These are phyloP conservation scores for Podocnemis expansa DNA, from an alignment of 2,113 vertebrate genomes.

Conservation along the genomic window DNA sequence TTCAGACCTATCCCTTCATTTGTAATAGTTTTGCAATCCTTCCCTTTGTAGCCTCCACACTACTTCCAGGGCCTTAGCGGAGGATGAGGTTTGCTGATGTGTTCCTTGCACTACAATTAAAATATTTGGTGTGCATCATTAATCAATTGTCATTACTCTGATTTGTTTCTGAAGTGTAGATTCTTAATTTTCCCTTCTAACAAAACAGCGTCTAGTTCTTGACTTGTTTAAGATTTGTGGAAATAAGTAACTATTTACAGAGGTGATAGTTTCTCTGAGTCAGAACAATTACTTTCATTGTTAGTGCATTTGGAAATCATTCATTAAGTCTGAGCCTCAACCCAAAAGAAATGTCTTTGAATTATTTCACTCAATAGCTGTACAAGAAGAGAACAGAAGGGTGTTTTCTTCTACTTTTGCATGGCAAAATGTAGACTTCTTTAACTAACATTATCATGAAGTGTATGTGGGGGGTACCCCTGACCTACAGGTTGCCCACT, in stretches of 20 bases:
- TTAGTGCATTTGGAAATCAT: background rate
- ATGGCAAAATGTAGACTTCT: background rate
- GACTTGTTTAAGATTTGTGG: too few species aligned
- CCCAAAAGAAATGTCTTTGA: background rate
- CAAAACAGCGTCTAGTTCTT: background rate
- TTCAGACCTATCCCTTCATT: accelerated
- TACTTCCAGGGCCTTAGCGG: background rate
- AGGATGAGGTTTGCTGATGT: background rate
- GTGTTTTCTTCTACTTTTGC: background rate
- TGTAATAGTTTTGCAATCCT: background rate
- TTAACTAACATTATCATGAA: background rate
- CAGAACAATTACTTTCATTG: background rate
- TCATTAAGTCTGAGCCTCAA: background rate
- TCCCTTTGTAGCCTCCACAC: background rate
- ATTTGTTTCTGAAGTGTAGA: background rate
- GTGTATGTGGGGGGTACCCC: background rate
- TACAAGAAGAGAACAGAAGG: background rate
- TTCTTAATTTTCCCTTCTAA: background rate
- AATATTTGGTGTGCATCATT: background rate
- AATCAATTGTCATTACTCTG: background rate
- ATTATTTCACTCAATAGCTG: background rate
- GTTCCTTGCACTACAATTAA: background rate
- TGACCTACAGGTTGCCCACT: background rate
- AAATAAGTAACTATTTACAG: background rate
- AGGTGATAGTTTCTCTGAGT: background rate